Evolutionary conservation across 2,888 invertebrate genomes (phyloP).

Genomic region (Xestia c-nigrum): DNA sequence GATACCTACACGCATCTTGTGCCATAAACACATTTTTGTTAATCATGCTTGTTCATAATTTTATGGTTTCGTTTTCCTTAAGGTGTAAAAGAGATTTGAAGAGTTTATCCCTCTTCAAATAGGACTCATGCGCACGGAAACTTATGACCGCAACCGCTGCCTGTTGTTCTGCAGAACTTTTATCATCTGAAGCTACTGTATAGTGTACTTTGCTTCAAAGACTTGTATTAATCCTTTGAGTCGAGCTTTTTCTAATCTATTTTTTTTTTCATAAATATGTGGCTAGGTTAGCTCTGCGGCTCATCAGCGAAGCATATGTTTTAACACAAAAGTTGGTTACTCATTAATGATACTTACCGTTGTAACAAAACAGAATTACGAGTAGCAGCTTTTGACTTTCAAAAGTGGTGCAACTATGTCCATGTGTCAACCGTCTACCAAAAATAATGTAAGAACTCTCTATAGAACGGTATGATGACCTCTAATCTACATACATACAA

Average conservation of each 20-base stretch:
- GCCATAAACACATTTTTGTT: slow-evolving; percentile 16
- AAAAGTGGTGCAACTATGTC: slow-evolving; percentile 79
- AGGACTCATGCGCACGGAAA: neutral
- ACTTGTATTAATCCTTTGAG: neutral
- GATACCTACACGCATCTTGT: slow-evolving; percentile 17
- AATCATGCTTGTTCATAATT: slow-evolving; percentile 7
- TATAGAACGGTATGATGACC: slow-evolving; percentile 86
- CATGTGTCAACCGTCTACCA: slow-evolving; percentile 79
- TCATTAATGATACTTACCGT: slow-evolving; percentile 44
- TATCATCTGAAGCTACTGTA: neutral
- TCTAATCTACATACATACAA: slow-evolving; percentile 89
- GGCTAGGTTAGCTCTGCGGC: neutral
- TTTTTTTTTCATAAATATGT: neutral
- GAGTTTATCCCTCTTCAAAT: neutral
- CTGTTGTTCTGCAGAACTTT: neutral
- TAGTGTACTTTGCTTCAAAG: neutral
- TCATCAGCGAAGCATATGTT: neutral
- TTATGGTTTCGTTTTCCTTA: slow-evolving; percentile 1
- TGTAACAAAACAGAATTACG: slow-evolving; percentile 64
- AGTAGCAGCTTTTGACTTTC: slow-evolving; percentile 65
- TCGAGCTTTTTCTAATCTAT: neutral
- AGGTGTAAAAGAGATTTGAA: neutral
- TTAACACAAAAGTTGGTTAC: slow-evolving; percentile 17
- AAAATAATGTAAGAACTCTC: slow-evolving; percentile 81
- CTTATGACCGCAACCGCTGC: neutral